A percentile compares a stretch with the other conserved stretches of the same genome.
Conservation (phyloP, 2,888 invertebrate species). For the Leucozona laternaria region DNA sequence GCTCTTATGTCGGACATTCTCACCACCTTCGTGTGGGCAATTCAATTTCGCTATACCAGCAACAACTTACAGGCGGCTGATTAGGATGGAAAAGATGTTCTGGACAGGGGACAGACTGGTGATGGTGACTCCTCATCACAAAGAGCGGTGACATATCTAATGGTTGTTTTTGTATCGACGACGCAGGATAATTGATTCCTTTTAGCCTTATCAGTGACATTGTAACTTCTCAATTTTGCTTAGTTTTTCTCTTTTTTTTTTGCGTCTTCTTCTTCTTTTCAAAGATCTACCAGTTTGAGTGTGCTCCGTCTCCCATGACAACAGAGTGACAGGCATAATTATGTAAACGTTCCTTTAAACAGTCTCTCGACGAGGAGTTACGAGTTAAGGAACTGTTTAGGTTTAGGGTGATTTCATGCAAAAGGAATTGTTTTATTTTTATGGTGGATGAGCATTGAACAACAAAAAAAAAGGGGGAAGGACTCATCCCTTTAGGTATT, state of each 20-base stretch:
- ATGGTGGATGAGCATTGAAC: constrained; percentile 57
- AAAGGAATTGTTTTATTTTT: constrained; percentile 64
- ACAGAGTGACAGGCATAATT: constrained; percentile 68
- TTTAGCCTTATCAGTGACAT: constrained; percentile 61
- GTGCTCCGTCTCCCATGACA: constrained; percentile 75
- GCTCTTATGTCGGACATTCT: constrained; percentile 72
- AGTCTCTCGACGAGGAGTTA: constrained; percentile 15
- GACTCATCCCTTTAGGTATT: constrained; percentile 39
- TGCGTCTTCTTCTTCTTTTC: not conserved
- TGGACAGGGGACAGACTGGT: constrained; percentile 16
- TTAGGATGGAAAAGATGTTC: constrained; percentile 20
- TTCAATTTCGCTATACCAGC: constrained; percentile 51
- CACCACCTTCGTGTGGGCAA: constrained; percentile 74
- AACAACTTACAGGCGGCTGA: constrained; percentile 33
- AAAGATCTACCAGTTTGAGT: not conserved
- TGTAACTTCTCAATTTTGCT: constrained; percentile 63
- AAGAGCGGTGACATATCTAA: constrained; percentile 8
- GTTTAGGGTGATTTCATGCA: constrained; percentile 43
- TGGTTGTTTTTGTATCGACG: constrained; percentile 39
- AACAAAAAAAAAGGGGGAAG: constrained; percentile 53
- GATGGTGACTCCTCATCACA: constrained; percentile 13
- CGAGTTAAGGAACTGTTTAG: constrained; percentile 16
- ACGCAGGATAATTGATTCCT: constrained; percentile 70
- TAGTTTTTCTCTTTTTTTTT: constrained; percentile 16
- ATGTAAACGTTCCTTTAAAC: constrained; percentile 71